Evolutionary conservation across 1,140 invertebrate species (phyloP), one percentile per base, ranked within the genome.

Genomic region (Drosophila ananassae): DNA sequence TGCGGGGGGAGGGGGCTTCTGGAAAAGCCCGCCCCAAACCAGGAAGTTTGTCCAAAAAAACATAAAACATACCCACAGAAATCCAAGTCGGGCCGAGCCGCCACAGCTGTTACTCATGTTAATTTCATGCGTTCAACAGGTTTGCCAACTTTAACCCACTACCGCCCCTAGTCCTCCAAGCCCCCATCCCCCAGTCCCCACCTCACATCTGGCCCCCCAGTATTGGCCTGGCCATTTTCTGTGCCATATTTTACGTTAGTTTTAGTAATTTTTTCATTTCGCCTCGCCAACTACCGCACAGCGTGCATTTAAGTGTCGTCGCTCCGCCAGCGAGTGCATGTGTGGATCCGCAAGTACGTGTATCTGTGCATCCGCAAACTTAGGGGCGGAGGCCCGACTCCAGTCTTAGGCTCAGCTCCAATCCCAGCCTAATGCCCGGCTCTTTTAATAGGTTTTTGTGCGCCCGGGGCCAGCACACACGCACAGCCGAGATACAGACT

Each of bases 101-200:
- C 51, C 66, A 68, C 50, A 68, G 41, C 66, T 44, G 52, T 44
- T 55, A 58, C 44, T 74, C 69, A 82, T 75, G 79, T 78, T 87
- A 87, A 85, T 87, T 87, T 78, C 77, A 75, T 81, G 78, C 82
- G 78, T 85, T 77, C 81, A 85, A 85, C 81, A 82, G 82, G 82
- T 85, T 85, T 78, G 46, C 41, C 41, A 44, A 44, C 41, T 44
- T 44, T 44, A 44, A 44, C 41, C 41, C 41, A 44, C 41, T 44
- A 8, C 41, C 17, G 17, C 41, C 41, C 41, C 41, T 6, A 12
- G 34, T 37, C 34, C 34, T 2, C 32, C 9, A 28, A 9, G 5
- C 41, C 41, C 6, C 2, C 41, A 10, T 2, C 41, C 4, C 13
- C 41, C 41, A 17, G 25, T 28, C 25, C 17, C 17, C 0, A 17